These are phyloP conservation scores for Lepidurus couesii DNA, from an alignment of 1,140 invertebrate species.

Conservation along the genomic window DNA sequence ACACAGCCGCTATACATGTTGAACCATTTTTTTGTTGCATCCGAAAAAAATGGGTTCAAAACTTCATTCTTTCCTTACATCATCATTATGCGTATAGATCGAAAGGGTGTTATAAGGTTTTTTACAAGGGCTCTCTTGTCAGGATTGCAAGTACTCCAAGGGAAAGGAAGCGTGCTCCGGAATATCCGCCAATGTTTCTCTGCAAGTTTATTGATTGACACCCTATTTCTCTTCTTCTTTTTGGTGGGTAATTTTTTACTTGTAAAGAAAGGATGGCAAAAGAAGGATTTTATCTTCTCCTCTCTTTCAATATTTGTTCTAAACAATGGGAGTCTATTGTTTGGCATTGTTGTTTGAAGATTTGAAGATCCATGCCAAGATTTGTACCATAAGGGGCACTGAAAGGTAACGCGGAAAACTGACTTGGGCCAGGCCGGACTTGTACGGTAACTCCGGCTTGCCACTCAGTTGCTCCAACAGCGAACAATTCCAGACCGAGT, in stretches of 20 bases:
- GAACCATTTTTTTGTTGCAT: not conserved
- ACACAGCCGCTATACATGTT: not conserved
- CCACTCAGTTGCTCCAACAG: too few relatives aligned
- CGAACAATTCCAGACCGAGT: too few relatives aligned
- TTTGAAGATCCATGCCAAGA: too few relatives aligned
- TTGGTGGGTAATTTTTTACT: too few relatives aligned
- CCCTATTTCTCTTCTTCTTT: too few relatives aligned
- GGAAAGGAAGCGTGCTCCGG: not conserved
- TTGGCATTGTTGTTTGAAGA: too few relatives aligned
- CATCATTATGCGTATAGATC: not conserved
- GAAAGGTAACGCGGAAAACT: too few relatives aligned
- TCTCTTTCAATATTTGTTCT: not conserved
- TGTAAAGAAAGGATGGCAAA: not conserved
- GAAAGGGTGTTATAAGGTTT: not conserved
- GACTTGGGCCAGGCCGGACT: too few relatives aligned
- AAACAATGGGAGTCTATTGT: not conserved
- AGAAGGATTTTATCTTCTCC: not conserved
- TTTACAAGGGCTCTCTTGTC: too few relatives aligned
- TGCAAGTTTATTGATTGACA: not conserved
- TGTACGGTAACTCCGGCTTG: too few relatives aligned
- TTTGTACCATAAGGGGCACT: too few relatives aligned
- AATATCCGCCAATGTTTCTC: constrained; percentile 2
- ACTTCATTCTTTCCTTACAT: not conserved
- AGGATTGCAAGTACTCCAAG: too few relatives aligned
- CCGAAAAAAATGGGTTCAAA: not conserved